These are phyloP conservation scores for Probosciger aterrimus DNA, from an alignment of 2,113 vertebrate species.

Conservation along the genomic window DNA sequence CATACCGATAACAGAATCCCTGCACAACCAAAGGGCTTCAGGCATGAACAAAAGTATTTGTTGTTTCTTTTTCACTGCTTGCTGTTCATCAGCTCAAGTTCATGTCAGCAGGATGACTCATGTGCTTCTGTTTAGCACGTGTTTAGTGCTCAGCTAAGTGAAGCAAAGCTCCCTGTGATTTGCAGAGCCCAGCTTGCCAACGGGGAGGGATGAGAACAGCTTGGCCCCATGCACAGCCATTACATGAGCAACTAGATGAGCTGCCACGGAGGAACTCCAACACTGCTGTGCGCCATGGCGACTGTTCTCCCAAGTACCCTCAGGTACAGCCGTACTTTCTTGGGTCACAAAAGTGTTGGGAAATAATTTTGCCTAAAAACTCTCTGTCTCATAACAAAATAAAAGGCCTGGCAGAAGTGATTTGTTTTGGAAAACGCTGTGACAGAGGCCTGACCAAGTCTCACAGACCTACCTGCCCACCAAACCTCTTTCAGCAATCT, in stretches of 20 bases:
- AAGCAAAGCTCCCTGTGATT: not conserved
- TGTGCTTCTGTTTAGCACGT: not conserved
- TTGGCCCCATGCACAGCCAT: fast-evolving
- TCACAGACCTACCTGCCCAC: not conserved
- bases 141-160: slow-evolving; percentile 6
- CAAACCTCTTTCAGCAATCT: not conserved
- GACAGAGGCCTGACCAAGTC: not conserved
- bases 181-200: not conserved
- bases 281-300: fast-evolving
- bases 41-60: slow-evolving; percentile 20
- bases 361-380: not conserved
- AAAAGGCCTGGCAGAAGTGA: not conserved
- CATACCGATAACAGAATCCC: not conserved
- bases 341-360: not conserved
- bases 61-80: not conserved
- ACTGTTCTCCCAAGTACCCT: not conserved
- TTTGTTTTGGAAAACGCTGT: not conserved
- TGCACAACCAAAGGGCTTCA: not conserved
- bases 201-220: fast-evolving
- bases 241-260: fast-evolving
- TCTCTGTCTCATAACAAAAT: not conserved
- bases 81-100: slow-evolving; percentile 13
- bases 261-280: not conserved
- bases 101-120: slow-evolving; percentile 30
- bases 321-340: not conserved